These are phyloP conservation scores for Lampris megalopsis DNA, from an alignment of 2,113 vertebrate species.

Conservation along the genomic window DNA sequence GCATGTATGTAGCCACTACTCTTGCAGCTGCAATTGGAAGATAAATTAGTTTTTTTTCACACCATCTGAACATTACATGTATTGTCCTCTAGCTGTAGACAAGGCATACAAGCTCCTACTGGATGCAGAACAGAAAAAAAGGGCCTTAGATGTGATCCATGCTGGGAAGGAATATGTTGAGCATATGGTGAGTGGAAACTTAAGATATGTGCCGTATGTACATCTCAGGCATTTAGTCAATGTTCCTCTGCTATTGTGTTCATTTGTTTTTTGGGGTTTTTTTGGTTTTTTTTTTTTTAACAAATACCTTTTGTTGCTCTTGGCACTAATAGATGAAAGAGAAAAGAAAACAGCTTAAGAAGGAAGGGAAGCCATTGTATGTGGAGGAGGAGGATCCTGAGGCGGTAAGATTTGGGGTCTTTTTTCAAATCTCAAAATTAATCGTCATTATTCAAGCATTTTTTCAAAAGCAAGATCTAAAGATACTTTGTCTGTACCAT, in stretches of 20 bases:
- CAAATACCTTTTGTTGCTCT: background rate
- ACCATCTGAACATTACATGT: background rate
- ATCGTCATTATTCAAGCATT: too few species aligned
- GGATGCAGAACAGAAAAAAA: constrained; percentile 97
- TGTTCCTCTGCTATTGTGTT: background rate
- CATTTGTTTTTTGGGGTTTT: background rate
- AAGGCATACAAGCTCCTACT: constrained; percentile 96
- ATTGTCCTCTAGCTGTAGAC: constrained; percentile 89
- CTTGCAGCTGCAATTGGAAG: too few species aligned
- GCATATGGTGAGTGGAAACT: constrained; percentile 88
- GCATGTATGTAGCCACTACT: too few species aligned
- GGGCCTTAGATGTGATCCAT: constrained; percentile 95
- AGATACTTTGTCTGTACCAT: background rate
- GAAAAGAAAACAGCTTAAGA: constrained; percentile 97
- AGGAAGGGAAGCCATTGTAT: constrained; percentile 89
- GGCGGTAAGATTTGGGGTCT: constrained; percentile 77
- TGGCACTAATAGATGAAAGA: constrained; percentile 88
- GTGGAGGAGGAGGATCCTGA: constrained; percentile 96
- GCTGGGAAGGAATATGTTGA: constrained; percentile 97
- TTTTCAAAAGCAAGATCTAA: too few species aligned
- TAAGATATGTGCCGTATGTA: background rate
- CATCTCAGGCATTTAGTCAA: background rate
- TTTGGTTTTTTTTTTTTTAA: background rate
- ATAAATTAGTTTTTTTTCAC: too few species aligned
- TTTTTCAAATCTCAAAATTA: too few species aligned